A percentile compares a stretch with the other conserved stretches of the same genome.
phyloP scores from a whole-genome alignment of 2,888 invertebrate genomes.

The Trichogramma dendrolimi region DNA sequence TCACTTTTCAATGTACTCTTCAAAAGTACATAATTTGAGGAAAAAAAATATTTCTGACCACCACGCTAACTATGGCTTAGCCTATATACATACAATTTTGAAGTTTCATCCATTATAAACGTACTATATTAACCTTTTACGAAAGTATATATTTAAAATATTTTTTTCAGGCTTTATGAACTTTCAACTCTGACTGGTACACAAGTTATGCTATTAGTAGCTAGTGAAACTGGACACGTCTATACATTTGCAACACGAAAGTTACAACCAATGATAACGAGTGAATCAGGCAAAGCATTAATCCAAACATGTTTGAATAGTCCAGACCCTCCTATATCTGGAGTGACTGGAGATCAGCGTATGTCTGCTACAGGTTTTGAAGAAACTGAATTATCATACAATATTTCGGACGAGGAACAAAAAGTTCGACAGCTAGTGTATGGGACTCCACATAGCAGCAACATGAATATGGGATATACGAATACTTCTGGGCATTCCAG shows the following conservation, averaged over 20 bases:
- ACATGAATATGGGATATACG: slow-evolving; percentile 52
- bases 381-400: slow-evolving; percentile 96
- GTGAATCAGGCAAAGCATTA: slow-evolving; percentile 92
- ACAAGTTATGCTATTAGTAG: slow-evolving; percentile 98
- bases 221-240: slow-evolving; percentile 98
- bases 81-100: background rate
- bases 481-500: slow-evolving; percentile 45
- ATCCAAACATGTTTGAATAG: slow-evolving; percentile 99
- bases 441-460: slow-evolving; percentile 66
- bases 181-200: slow-evolving; percentile 97
- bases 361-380: slow-evolving; percentile 99
- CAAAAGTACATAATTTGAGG: too few relatives aligned
- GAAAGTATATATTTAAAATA: slow-evolving; percentile 7
- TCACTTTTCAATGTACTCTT: too few relatives aligned
- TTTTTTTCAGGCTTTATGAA: slow-evolving; percentile 87
- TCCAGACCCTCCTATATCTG: slow-evolving; percentile 78
- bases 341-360: slow-evolving; percentile 77
- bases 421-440: slow-evolving; percentile 97
- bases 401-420: slow-evolving; percentile 90
- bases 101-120: background rate
- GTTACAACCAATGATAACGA: slow-evolving; percentile 98
- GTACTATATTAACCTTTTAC: background rate
- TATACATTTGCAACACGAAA: slow-evolving; percentile 99
- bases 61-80: too few relatives aligned
- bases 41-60: too few relatives aligned